Base-by-base conservation (phyloP, 2,888 invertebrate species). In the Rhimphoctona megacephalus region DNA sequence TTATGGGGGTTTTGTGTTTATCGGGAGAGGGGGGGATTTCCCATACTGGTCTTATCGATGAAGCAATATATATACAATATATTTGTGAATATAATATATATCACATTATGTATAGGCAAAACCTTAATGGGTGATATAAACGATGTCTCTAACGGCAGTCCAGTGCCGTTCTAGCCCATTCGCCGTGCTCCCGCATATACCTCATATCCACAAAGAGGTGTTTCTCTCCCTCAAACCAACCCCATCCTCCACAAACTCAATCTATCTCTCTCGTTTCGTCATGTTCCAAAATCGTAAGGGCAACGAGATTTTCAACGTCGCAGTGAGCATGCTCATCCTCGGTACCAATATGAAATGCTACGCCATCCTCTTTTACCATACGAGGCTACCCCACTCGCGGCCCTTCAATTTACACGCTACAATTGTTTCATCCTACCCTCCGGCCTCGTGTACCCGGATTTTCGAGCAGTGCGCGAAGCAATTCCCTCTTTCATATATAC, bases 161-260 rank as follows among this genome's bases (percentile, higher is more conserved):
- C 66, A 73, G 77, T 86, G 73, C 43, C 90, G 90, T 92, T 92
- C 91, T 90, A 90, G 90, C 87, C 90, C 91, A 91, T 91, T 91
- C 90, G 89, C 88, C 85, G 86, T 87, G 88, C 86, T 88, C 81
- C 79, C 81, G 88, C 88, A 88, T 87, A 87, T 87, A 73, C 79
- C 54, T 79, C 46, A 72, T 54, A 72, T 79, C 72, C 49, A 43
- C 64, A 73, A 76, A 74, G 77, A 69, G 76, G 85, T 76, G 83
- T 86, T 74, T 73, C 85, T 72, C 88, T 81, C 83, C 33, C 80
- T 80, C 77, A 43, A 43, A 52, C 43, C 57, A 11, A 36, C 39
- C 54, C 19, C 73, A 19, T 25, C 77, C 66, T 36, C 46, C 4
- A n/a, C 52, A 72, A 54, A 22, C 61, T 67, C 67, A 43, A 54